Evolutionary conservation across 2,888 invertebrate genomes (phyloP), one percentile per base, ranked within the genome.

Genomic region (Keiferia lycopersicella): DNA sequence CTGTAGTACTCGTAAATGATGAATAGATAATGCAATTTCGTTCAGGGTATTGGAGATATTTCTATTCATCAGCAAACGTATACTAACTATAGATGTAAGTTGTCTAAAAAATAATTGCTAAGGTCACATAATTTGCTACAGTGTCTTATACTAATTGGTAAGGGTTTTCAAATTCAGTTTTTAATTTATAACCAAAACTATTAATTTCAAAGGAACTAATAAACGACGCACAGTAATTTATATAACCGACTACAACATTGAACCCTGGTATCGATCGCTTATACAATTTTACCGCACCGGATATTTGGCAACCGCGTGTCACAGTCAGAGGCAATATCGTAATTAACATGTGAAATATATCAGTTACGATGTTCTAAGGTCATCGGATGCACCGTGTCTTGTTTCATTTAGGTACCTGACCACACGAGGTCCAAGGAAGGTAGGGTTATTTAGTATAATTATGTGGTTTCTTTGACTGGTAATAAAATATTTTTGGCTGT

Each of bases 201-300:
- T 50, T 3, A 50, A 50, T 22, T 22, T 50, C n/a, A 50, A 50
- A 20, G 18, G 2, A 20, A 50, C 50, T 20, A 2, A 18, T 53
- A 57, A 65, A 57, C 8, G n/a, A 18, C 68, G 71, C 72, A 71
- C 66, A 56, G n/a, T 57, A 64, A 50, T 66, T 53, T 39, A 65
- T 60, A 57, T 71, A 61, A 67, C 56, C 59, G 3, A n/a, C 26
- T 68, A 11, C 74, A 74, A 64, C 69, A 75, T 74, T 74, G 73
- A 75, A 75, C 72, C 78, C 71, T 73, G 67, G 10, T 53, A 56
- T 61, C 45, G 34, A 56, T 61, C 45, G 34, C 34, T 61, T 16
- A 34, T 34, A 71, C 70, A 56, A 34, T 71, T 66, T 61, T 71
- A 73, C 70, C 48, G 61, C 63, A 67, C 66, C 67, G 67, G 66